Base-by-base conservation (phyloP, 1,140 invertebrate species). In the Arion vulgaris region DNA sequence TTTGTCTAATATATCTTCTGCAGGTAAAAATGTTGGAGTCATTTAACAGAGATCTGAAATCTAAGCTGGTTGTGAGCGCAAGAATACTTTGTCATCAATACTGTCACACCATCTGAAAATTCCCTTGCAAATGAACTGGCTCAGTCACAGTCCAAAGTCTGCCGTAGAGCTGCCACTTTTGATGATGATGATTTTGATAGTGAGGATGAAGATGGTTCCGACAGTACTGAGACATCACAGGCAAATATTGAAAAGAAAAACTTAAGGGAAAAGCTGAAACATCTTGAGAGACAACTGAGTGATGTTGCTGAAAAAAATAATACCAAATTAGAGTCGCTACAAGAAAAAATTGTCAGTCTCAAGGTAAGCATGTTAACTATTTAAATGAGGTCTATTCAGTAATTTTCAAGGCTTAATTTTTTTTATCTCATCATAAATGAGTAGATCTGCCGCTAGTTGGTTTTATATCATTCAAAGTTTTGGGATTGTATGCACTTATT, bases 11-110 rank as follows among this genome's bases (percentile, higher is more conserved):
- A 68, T 36, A 13, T 69, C 28, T 71, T 71, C 26, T 69, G 4
- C 34, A 81, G 80, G 80, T 81, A 17, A 87, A 84, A 85, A 84
- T 87, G 75, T 66, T 91, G 26, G 89, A 89, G 74, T 41, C 57
- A 26, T 28, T 84, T 19, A 91, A 90, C 83, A 71, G 84, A 32
- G 87, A 91, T n/a, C 76, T 91, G 1, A 88, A 88, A 83, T 45
- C 51, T 15, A 90, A 88, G 76, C 51, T 90, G 15, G 76, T 82
- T 11, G 90, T 90, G n/a, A 36, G 82, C 81, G 26, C 81, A 88
- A 41, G 87, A 89, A 75, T 81, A 86, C 41, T 86, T 84, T 57
- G 82, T 82, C 26, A 82, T 85, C 71, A 72, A 86, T 41, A 66
- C 84, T 4, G 82, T 82, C 19, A 76, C 84, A 26, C 53, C 81